A percentile compares a stretch with the other conserved stretches of the same genome.
Evolutionary conservation across 2,113 vertebrate genomes (phyloP).

Genomic region (Steatornis caripensis): DNA sequence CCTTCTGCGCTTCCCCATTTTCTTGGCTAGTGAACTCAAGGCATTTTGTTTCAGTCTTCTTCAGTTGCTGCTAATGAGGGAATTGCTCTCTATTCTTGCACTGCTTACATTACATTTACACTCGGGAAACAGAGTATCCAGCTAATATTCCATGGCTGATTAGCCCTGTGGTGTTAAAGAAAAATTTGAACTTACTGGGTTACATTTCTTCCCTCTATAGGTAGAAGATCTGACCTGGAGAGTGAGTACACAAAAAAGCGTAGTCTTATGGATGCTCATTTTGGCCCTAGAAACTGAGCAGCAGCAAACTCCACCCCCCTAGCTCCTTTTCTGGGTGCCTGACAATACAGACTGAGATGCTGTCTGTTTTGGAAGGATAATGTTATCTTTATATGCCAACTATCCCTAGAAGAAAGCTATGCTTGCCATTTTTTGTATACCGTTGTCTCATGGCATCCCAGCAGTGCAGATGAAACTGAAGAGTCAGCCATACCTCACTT

Average conservation of each 20-base stretch:
- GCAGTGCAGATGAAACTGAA: not conserved
- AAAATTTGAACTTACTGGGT: not conserved
- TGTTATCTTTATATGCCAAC: not conserved
- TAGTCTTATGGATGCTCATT: not conserved
- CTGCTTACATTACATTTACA: not conserved
- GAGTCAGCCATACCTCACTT: no score
- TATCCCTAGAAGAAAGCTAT: not conserved
- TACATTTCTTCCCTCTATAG: not conserved
- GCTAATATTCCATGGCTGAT: not conserved
- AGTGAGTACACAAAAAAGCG: not conserved
- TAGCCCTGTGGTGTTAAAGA: not conserved
- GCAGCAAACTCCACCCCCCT: not conserved
- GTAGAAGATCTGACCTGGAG: not conserved
- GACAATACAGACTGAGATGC: not conserved
- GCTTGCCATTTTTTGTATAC: rapidly evolving
- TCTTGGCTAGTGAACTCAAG: not conserved
- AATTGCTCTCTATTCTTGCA: not conserved
- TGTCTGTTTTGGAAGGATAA: not conserved
- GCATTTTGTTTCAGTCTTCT: not conserved
- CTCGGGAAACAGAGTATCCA: not conserved
- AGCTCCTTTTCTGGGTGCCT: not conserved
- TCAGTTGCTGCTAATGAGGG: not conserved
- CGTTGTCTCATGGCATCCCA: not conserved
- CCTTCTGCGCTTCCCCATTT: not conserved
- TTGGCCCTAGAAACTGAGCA: not conserved